Percentiles rank a stretch among this genome's conserved stretches.
Evolutionary conservation across 2,888 invertebrate genomes (phyloP).

Genomic region (Oxycera nigricornis): DNA sequence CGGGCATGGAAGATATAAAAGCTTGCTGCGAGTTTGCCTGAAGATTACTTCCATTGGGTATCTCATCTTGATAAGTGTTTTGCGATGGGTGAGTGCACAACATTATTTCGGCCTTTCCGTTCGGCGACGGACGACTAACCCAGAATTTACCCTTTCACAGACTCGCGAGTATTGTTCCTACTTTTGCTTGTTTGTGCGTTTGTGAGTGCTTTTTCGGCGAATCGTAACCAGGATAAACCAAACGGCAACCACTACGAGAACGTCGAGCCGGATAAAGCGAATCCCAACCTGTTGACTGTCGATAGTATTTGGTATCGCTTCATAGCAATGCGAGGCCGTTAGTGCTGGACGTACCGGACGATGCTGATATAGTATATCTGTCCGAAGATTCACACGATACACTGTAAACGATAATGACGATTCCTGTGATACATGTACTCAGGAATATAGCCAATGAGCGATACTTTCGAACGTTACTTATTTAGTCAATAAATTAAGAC

Average conservation of each 20-base stretch:
- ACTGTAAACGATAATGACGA: background rate
- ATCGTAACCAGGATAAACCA: background rate
- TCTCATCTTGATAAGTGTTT: conserved; percentile 22
- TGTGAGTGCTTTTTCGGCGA: background rate
- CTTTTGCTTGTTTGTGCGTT: background rate
- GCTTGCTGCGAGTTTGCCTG: background rate
- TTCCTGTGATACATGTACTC: conserved; percentile 9
- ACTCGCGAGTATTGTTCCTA: background rate
- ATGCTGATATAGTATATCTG: background rate
- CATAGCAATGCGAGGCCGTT: conserved; percentile 27
- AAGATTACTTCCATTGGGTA: conserved; percentile 15
- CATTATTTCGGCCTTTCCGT: background rate
- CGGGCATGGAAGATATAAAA: background rate
- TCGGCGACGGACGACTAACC: background rate
- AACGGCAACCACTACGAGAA: background rate
- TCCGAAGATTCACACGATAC: background rate
- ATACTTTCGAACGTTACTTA: background rate
- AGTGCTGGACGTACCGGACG: background rate
- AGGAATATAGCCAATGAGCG: background rate
- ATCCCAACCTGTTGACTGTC: background rate
- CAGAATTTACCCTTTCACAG: background rate
- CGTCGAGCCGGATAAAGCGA: conserved; percentile 5
- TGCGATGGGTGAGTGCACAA: conserved; percentile 5
- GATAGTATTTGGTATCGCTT: conserved; percentile 32
- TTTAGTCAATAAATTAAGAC: conserved; percentile 9